Percentiles rank a stretch among this genome's conserved stretches.
Conservation (phyloP, 2,113 vertebrate species). For the Pleuronectes platessa region DNA sequence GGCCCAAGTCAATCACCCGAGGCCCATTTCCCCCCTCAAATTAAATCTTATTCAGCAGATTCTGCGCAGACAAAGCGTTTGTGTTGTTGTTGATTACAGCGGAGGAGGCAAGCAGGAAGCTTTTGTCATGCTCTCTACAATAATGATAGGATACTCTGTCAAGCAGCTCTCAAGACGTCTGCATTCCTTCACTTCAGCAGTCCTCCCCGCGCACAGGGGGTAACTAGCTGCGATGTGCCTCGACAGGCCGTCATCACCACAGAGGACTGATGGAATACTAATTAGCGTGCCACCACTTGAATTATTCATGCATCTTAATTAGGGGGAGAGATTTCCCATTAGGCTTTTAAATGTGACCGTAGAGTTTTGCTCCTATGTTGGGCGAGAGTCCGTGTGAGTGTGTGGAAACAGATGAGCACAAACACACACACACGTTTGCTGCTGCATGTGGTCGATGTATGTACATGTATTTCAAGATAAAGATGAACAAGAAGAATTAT, state of each 20-base stretch:
- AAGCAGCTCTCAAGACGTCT: slow-evolving; percentile 61
- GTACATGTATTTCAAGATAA: neutral
- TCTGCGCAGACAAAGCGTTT: slow-evolving; percentile 36
- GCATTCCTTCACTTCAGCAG: slow-evolving; percentile 57
- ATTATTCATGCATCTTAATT: slow-evolving; percentile 87
- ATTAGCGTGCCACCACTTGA: slow-evolving; percentile 79
- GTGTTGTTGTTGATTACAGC: slow-evolving; percentile 63
- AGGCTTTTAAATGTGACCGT: slow-evolving; percentile 74
- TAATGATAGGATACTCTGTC: slow-evolving; percentile 66
- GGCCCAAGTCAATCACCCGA: slow-evolving; percentile 4
- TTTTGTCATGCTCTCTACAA: slow-evolving; percentile 52
- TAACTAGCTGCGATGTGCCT: slow-evolving; percentile 52
- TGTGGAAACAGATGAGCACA: slow-evolving; percentile 21
- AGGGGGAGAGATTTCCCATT: slow-evolving; percentile 79
- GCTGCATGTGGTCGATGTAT: neutral
- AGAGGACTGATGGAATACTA: slow-evolving; percentile 82
- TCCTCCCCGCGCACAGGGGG: slow-evolving; percentile 18
- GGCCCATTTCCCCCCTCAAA: slow-evolving; percentile 41
- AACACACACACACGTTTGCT: slow-evolving; percentile 7
- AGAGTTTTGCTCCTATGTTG: slow-evolving; percentile 66
- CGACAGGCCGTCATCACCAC: slow-evolving; percentile 68
- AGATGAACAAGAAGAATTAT: too few species aligned
- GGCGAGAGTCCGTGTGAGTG: slow-evolving; percentile 6
- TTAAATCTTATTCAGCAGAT: slow-evolving; percentile 50
- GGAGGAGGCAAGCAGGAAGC: slow-evolving; percentile 49